Base-by-base conservation (phyloP, 2,113 vertebrate species). In the Ramphastos sulfuratus region DNA sequence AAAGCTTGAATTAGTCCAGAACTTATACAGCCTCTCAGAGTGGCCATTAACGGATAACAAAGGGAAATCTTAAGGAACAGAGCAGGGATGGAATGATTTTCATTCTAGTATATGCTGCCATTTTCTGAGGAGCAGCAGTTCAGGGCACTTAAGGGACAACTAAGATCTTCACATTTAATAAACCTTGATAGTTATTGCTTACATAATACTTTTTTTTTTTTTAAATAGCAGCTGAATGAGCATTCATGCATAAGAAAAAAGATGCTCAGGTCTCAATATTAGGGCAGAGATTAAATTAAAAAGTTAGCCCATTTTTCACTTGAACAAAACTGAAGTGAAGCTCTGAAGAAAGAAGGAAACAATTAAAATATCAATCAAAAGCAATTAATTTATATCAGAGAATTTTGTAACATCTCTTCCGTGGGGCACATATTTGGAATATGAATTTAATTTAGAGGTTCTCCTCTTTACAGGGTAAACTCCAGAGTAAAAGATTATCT, bases 41-140 rank as follows among this genome's bases (percentile, higher is more conserved):
- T 72, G 74, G 85, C 85, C 82, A 89, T 92, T 95, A 95, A 94
- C 35, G 55, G 78, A 79, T 85, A 95, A 94, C 66, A 96, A 95
- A 90, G 78, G 9, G 71, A 92, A 89, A 89, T 63, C 93, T 79
- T 91, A 72, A 87, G 50, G 77, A 94, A 85, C 24, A 92, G 91
- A 89, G 74, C 59, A 85, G 27, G 12, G 56, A 75, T 70, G 55
- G 85, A 93, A 94, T 33, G 70, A 91, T 69, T 89, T 66, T 75
- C 61, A 72, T 82, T 82, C 87, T 54, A 75, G 85, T 73, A 76
- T 82, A 69, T 2, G 7, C 52, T 82, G 82, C 39, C n/a, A 73
- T 50, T 82, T 85, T 89, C 79, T 95, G 87, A 94, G 73, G 71
- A 95, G 87, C 78, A 91, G 87, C 71, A 89, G 63, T 76, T 85